Conservation (phyloP, 1,140 invertebrate genomes). For the Manduca sexta region DNA sequence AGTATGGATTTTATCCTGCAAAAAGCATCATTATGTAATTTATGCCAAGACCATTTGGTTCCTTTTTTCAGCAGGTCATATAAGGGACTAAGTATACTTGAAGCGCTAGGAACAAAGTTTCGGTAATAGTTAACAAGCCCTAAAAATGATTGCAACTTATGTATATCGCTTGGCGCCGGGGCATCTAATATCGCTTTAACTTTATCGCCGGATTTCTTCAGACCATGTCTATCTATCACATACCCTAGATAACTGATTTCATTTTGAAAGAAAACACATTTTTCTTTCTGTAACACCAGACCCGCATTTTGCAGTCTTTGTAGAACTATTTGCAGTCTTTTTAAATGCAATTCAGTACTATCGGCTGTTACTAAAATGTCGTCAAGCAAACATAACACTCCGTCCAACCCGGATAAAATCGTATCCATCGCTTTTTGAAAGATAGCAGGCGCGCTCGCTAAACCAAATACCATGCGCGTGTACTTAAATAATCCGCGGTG, state of each 20-base stretch:
- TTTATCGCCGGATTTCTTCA: conserved; percentile 15
- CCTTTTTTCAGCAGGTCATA: not conserved
- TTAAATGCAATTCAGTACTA: not conserved
- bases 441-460: conserved; percentile 38
- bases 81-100: too few species aligned
- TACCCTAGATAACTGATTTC: conserved; percentile 14
- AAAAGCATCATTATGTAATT: too few species aligned
- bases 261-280: conserved; percentile 20
- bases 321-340: conserved; percentile 22
- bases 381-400: conserved; percentile 29
- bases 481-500: conserved; percentile 38
- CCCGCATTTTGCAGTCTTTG: conserved; percentile 24
- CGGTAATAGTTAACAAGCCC: too few species aligned
- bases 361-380: conserved; percentile 25
- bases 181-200: not conserved
- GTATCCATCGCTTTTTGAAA: conserved; percentile 47
- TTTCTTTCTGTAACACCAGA: conserved; percentile 31
- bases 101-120: too few species aligned
- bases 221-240: conserved; percentile 14
- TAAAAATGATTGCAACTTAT: too few species aligned
- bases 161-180: too few species aligned
- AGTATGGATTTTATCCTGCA: too few species aligned
- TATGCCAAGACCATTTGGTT: too few species aligned
- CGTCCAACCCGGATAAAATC: conserved; percentile 29
- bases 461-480: conserved; percentile 35